These are phyloP conservation scores for Ptilorrhoa leucosticta DNA, from an alignment of 2,113 vertebrate species.

Conservation along the genomic window DNA sequence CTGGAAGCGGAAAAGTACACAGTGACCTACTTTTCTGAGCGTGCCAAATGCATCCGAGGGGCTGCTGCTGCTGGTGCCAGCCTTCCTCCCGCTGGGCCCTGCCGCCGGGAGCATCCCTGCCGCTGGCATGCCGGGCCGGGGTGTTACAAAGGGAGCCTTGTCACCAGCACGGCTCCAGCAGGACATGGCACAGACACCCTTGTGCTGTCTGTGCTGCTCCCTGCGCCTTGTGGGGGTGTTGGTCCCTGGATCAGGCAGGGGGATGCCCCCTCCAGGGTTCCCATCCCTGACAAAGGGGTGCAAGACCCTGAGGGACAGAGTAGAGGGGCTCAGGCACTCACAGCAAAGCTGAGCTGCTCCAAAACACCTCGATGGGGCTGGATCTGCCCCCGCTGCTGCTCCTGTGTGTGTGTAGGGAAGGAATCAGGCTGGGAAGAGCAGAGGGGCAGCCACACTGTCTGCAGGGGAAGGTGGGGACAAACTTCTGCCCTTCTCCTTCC, in stretches of 20 bases:
- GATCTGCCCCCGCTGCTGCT: neutral
- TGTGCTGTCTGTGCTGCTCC: neutral
- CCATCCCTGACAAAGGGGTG: neutral
- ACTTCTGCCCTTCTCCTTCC: neutral
- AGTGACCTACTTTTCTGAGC: constrained; percentile 49
- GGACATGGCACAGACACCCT: neutral
- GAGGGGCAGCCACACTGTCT: rapidly evolving
- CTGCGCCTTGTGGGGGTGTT: neutral
- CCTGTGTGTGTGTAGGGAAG: neutral
- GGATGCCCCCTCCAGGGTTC: neutral
- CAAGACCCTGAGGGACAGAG: rapidly evolving
- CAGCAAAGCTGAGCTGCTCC: neutral
- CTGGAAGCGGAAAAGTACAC: constrained; percentile 3
- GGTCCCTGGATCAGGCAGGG: rapidly evolving
- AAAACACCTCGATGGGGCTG: neutral
- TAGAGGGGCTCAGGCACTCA: neutral
- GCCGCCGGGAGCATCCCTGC: neutral
- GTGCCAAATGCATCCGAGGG: neutral
- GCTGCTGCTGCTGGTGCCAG: neutral
- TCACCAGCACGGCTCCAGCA: neutral
- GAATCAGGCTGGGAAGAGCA: neutral
- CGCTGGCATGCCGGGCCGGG: rapidly evolving
- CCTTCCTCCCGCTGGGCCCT: neutral
- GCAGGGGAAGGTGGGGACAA: neutral
- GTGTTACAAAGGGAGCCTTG: neutral